Conservation (phyloP, 2,888 invertebrate genomes). For the Limnephilus lunatus region DNA sequence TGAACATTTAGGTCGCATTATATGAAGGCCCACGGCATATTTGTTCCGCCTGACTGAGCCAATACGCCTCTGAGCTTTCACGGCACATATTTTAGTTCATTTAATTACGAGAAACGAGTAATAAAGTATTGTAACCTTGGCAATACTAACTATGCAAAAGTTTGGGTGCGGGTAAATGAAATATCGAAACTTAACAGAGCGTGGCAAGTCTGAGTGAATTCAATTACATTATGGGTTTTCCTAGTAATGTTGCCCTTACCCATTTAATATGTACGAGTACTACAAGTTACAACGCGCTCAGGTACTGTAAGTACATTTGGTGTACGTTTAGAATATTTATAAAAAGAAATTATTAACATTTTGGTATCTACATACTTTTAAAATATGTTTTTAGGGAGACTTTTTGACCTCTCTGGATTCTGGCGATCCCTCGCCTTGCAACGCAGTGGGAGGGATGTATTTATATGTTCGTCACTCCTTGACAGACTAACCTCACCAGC, state of each 20-base stretch:
- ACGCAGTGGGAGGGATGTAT: no score
- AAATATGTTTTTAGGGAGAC: no score
- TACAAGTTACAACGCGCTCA: no score
- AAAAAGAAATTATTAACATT: no score
- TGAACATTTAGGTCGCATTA: neutral
- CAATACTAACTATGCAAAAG: neutral
- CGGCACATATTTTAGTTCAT: neutral
- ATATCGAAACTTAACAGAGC: neutral
- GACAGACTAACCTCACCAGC: no score
- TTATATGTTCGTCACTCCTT: no score
- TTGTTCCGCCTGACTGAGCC: neutral
- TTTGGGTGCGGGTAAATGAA: neutral
- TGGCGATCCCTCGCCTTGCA: no score
- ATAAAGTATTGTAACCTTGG: neutral
- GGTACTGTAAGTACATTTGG: no score
- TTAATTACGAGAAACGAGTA: neutral
- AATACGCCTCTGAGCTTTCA: neutral
- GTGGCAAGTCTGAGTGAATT: neutral
- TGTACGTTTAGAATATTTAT: no score
- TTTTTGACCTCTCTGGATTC: no score
- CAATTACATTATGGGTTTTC: neutral
- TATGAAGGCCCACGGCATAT: neutral
- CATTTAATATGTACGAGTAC: no score
- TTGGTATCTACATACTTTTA: no score
- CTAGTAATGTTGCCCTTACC: neutral